These are phyloP conservation scores for Anoplophora glabripennis DNA, from an alignment of 1,140 invertebrate species.

Conservation along the genomic window DNA sequence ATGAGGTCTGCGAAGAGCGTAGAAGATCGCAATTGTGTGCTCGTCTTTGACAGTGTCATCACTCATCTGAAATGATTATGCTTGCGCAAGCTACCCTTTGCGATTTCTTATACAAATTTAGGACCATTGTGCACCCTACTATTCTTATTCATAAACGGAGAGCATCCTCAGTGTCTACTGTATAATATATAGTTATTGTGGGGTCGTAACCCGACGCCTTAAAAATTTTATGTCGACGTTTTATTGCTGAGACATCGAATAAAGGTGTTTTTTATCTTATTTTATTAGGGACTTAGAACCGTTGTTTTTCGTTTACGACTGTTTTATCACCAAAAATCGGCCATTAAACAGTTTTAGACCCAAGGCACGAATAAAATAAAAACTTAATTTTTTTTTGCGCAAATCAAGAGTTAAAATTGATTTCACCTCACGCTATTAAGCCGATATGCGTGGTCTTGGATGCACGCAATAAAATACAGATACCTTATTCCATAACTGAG, in stretches of 20 bases:
- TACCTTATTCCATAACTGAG: too few species aligned
- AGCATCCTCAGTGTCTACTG: conserved; percentile 17
- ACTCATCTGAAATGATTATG: conserved; percentile 26
- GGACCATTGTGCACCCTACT: conserved; percentile 25
- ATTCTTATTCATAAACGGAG: conserved; percentile 31
- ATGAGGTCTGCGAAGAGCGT: conserved; percentile 8
- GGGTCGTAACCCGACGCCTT: conserved; percentile 8
- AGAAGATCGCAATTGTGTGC: conserved; percentile 12
- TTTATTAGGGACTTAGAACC: too few species aligned
- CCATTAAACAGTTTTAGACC: too few species aligned
- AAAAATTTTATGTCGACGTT: conserved; percentile 17
- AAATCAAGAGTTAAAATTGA: too few species aligned
- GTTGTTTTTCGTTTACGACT: too few species aligned
- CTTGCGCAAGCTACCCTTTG: conserved; percentile 20
- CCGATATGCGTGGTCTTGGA: too few species aligned
- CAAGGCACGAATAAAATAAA: too few species aligned
- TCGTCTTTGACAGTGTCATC: conserved; percentile 30
- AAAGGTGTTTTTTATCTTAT: too few species aligned
- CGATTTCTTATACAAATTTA: conserved; percentile 34
- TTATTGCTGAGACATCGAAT: conserved; percentile 9
- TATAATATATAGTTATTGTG: conserved; percentile 15
- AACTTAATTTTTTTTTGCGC: too few species aligned
- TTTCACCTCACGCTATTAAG: too few species aligned
- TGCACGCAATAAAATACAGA: too few species aligned
- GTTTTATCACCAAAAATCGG: too few species aligned